Evolutionary conservation across 2,113 vertebrate genomes (phyloP).

Genomic region (Scytalopus superciliaris): DNA sequence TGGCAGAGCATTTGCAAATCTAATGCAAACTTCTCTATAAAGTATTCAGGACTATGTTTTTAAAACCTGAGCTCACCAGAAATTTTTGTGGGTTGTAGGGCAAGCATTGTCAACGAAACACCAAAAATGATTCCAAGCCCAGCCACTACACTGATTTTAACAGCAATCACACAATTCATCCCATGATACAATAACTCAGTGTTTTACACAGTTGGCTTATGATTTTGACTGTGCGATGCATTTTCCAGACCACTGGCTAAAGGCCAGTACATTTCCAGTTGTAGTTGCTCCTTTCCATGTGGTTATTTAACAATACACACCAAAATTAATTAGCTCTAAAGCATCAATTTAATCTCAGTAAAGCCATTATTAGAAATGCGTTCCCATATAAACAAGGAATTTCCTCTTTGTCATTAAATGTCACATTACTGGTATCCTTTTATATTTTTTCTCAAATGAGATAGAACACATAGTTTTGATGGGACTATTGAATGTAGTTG

Average conservation of each 20-base stretch:
- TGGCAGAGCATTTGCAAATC: not conserved
- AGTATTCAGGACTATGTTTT: not conserved
- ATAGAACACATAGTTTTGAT: not conserved
- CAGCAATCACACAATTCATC: not conserved
- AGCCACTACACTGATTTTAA: not conserved
- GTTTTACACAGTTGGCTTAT: not conserved
- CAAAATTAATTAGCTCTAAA: not conserved
- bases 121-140: not conserved
- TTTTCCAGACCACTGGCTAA: not conserved
- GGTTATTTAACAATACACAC: not conserved
- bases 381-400: not conserved
- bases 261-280: not conserved
- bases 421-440: not conserved
- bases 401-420: not conserved
- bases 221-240: not conserved
- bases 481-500: not conserved
- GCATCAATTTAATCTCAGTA: not conserved
- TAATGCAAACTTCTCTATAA: not conserved
- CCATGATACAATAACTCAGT: not conserved
- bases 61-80: not conserved
- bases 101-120: not conserved
- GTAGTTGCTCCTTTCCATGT: not conserved
- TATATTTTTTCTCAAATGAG: not conserved
- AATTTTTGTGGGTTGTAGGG: not conserved
- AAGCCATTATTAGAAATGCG: not conserved